These are phyloP conservation scores for Orius laevigatus DNA, from an alignment of 1,140 invertebrate species.

Conservation along the genomic window DNA sequence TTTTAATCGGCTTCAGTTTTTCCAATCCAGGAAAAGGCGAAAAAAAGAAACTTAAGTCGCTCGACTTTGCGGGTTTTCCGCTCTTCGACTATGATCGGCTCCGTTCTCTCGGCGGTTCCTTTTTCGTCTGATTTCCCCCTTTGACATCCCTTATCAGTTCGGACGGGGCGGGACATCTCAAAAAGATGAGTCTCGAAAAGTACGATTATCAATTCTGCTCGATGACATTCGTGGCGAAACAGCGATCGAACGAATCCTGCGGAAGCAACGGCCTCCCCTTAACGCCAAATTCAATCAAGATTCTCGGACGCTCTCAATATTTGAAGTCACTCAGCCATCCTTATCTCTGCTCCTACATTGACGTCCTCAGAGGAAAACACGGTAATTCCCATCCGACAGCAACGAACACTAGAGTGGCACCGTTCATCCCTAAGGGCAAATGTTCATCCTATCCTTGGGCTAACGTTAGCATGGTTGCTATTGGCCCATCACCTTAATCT, in stretches of 20 bases:
- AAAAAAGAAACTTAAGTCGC: too few species aligned
- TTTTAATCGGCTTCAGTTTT: too few species aligned
- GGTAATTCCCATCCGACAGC: conserved; percentile 41
- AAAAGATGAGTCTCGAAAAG: neutral
- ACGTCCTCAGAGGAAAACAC: conserved; percentile 85
- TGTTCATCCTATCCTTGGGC: neutral
- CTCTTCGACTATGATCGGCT: too few species aligned
- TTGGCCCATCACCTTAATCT: too few species aligned
- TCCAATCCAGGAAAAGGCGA: too few species aligned
- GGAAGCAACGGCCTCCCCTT: conserved; percentile 88
- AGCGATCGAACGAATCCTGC: conserved; percentile 79
- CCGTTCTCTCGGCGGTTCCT: too few species aligned
- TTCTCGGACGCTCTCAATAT: conserved; percentile 73
- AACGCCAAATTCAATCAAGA: conserved; percentile 89
- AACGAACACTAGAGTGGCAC: neutral
- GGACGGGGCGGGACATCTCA: too few species aligned
- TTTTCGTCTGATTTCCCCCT: too few species aligned
- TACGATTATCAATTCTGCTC: conserved; percentile 42
- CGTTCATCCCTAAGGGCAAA: neutral
- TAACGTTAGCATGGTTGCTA: too few species aligned
- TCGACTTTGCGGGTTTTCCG: too few species aligned
- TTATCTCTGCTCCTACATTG: conserved; percentile 75
- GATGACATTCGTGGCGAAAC: conserved; percentile 77
- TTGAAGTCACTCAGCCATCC: conserved; percentile 64
- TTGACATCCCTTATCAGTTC: too few species aligned